Evolutionary conservation across 2,113 vertebrate genomes (phyloP).

Genomic region (Prietella phreatophila): DNA sequence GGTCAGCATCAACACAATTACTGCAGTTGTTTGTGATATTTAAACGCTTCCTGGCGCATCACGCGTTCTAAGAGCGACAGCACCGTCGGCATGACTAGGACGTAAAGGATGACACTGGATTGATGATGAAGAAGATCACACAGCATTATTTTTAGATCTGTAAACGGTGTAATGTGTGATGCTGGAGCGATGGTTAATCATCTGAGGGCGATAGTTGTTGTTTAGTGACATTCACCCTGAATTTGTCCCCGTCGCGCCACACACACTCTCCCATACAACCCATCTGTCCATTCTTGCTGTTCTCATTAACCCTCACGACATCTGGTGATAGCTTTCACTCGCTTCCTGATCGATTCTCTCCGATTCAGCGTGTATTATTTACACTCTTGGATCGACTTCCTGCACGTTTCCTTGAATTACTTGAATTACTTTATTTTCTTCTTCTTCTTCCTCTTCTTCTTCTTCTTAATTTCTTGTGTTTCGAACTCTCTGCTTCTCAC

Average conservation of each 20-base stretch:
- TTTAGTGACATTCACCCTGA: neutral
- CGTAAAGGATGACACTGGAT: neutral
- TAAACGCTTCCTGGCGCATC: neutral
- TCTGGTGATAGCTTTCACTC: neutral
- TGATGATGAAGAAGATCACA: neutral
- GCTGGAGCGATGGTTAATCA: constrained; percentile 26
- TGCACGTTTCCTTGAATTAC: neutral
- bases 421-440: neutral
- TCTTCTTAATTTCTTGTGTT: neutral
- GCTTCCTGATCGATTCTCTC: neutral
- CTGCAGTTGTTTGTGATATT: neutral
- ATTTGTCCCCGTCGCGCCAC: neutral
- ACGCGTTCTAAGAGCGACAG: no score
- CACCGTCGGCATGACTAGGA: neutral
- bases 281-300: neutral
- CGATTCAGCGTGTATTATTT: neutral
- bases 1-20: neutral
- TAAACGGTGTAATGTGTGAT: neutral
- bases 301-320: neutral
- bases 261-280: neutral
- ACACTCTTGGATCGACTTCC: neutral
- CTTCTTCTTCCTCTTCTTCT: no score
- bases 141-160: neutral
- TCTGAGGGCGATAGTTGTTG: neutral
- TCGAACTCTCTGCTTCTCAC: neutral